phyloP scores from a whole-genome alignment of 2,113 vertebrate genomes.

The Choloepus hoffmanni region DNA sequence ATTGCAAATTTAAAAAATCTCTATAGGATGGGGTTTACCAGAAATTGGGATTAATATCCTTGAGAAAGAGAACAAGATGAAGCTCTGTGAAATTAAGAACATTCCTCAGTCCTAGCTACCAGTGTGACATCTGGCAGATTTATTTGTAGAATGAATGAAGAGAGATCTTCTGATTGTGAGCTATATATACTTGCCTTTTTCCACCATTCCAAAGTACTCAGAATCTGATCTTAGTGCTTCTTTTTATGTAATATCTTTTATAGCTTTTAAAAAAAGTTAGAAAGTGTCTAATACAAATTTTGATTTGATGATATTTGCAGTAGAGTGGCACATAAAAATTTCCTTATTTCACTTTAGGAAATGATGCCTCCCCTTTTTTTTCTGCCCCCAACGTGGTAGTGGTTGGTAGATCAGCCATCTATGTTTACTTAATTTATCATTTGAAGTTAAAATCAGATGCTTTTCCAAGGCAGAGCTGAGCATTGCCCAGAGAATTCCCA shows the following conservation, averaged over 20 bases:
- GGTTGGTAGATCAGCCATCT: neutral
- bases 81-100: neutral
- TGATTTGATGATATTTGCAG: constrained; percentile 13
- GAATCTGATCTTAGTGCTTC: neutral
- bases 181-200: neutral
- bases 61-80: neutral
- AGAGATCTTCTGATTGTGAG: neutral
- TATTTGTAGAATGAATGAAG: neutral
- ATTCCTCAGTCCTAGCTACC: neutral
- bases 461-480: neutral
- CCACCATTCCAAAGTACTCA: neutral
- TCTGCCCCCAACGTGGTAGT: neutral
- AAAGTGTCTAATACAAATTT: neutral
- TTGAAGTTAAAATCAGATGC: constrained; percentile 12
- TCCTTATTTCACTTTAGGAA: neutral
- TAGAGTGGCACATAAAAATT: constrained; percentile 9
- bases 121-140: neutral
- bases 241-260: neutral
- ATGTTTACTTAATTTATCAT: neutral
- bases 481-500: neutral
- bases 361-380: neutral
- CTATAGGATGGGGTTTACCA: neutral
- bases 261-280: constrained; percentile 23
- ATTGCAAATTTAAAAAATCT: neutral
- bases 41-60: neutral